Evolutionary conservation across 2,113 vertebrate species (phyloP).

Genomic region (Philantomba maxwellii): DNA sequence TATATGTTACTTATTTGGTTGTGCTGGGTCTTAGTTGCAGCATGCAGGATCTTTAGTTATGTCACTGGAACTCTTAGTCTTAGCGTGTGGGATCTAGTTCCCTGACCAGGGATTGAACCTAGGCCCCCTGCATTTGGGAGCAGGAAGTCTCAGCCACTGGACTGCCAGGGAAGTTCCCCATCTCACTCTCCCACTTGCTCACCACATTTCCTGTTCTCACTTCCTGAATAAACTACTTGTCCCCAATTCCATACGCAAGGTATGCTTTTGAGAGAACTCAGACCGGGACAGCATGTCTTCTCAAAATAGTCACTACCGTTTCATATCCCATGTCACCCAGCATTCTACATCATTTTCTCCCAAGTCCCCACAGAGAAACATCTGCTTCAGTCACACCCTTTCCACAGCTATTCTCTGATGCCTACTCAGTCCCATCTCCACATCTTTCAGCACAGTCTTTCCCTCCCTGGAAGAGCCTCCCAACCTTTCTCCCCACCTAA

Average conservation of each 20-base stretch:
- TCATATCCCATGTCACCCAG: not conserved
- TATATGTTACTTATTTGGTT: not conserved
- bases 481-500: not conserved
- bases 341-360: not conserved
- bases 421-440: rapidly evolving
- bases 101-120: not conserved
- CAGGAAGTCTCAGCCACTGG: not conserved
- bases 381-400: not conserved
- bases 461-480: not conserved
- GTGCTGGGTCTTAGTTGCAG: not conserved
- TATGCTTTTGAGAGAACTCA: not conserved
- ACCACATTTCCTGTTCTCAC: not conserved
- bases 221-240: not conserved
- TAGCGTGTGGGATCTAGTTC: not conserved
- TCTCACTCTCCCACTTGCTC: not conserved
- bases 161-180: not conserved
- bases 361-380: not conserved
- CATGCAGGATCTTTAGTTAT: not conserved
- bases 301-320: not conserved
- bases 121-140: not conserved
- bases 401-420: not conserved
- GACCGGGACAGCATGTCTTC: not conserved
- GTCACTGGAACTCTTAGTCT: not conserved
- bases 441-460: not conserved
- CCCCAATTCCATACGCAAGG: not conserved